Percentiles rank a stretch among this genome's conserved stretches.
These are phyloP conservation scores for Tetanocera ferruginea DNA, from an alignment of 2,888 invertebrate species.

Conservation along the genomic window DNA sequence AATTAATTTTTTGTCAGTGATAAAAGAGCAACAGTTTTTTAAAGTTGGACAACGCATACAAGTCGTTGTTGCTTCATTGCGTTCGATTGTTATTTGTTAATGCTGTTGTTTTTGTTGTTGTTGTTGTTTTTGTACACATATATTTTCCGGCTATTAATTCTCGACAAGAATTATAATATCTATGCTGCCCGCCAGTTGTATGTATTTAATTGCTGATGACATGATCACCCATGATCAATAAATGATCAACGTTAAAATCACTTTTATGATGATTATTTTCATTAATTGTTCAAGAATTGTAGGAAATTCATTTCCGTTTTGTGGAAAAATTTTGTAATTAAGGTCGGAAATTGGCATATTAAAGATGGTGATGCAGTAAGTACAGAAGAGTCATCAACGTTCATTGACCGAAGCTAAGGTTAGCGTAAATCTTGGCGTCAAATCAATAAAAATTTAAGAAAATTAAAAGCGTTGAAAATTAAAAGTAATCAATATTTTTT, in stretches of 20 bases:
- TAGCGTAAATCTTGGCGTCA: too few species aligned
- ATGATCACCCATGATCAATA: not conserved
- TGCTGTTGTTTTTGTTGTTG: not conserved
- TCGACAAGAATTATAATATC: not conserved
- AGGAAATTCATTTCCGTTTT: constrained; percentile 20
- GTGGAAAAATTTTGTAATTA: not conserved
- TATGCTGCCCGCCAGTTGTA: not conserved
- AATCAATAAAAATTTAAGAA: too few species aligned
- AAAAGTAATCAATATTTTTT: too few species aligned
- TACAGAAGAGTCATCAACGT: too few species aligned
- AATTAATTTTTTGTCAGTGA: constrained; percentile 60
- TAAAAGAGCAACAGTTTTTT: constrained; percentile 19
- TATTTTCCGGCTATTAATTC: constrained; percentile 22
- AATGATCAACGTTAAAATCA: not conserved
- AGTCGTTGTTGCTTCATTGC: constrained; percentile 15
- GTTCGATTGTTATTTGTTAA: not conserved
- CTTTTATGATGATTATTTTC: not conserved
- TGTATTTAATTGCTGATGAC: constrained; percentile 7
- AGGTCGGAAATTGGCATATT: too few species aligned
- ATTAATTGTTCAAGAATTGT: not conserved
- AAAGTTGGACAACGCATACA: not conserved
- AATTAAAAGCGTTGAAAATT: too few species aligned
- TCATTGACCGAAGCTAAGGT: too few species aligned
- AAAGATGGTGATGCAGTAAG: too few species aligned
- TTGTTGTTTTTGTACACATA: not conserved